Conservation (phyloP, 2,888 invertebrate species). For the Conchocele bisecta region DNA sequence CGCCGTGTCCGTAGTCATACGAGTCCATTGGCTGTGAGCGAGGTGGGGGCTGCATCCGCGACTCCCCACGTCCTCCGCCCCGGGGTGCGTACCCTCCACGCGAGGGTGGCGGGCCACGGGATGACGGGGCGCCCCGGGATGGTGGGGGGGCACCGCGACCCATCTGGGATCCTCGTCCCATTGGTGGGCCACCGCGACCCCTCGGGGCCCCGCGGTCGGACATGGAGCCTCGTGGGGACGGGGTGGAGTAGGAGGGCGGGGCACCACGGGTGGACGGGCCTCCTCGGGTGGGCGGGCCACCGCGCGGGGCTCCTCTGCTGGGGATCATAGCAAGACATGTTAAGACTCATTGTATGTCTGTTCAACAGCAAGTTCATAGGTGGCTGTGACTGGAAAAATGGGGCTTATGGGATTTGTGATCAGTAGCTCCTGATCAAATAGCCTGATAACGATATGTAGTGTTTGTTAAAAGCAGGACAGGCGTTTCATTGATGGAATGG, state of each 20-base stretch:
- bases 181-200: background rate
- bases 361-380: no score
- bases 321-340: no score
- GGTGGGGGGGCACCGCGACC: slow-evolving; percentile 12
- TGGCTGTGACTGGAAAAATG: no score
- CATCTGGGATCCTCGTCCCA: slow-evolving; percentile 8
- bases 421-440: no score
- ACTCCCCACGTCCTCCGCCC: slow-evolving; percentile 14
- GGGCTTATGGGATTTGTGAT: no score
- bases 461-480: no score
- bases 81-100: slow-evolving; percentile 13
- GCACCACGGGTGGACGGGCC: slow-evolving; percentile 36
- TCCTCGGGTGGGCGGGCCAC: slow-evolving; percentile 45
- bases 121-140: slow-evolving; percentile 26
- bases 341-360: no score
- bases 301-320: slow-evolving; percentile 28
- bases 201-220: background rate
- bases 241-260: slow-evolving; percentile 5
- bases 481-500: no score
- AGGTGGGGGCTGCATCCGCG: slow-evolving; percentile 10
- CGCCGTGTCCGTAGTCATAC: no score
- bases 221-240: slow-evolving; percentile 5
- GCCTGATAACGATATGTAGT: no score
- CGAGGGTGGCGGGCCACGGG: slow-evolving; percentile 24
- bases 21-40: no score